Base-by-base conservation (phyloP, 2,113 vertebrate genomes). In the Corythornis madagascariensis region DNA sequence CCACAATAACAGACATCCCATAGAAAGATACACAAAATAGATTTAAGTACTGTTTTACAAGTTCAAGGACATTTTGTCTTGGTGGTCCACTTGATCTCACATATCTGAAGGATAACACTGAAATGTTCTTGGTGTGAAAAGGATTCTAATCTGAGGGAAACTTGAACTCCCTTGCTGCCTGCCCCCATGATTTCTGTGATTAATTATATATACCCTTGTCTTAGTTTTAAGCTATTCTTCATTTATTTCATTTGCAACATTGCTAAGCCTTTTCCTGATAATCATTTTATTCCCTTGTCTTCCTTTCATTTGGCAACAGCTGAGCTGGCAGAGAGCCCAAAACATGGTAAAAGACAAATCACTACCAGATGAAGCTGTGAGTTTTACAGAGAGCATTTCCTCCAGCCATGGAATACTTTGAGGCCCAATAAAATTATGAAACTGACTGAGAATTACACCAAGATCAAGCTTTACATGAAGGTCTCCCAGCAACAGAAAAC, bases 311-410 rank as follows among this genome's bases (percentile, higher is more conserved):
- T 97, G 94, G 97, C 97, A 98, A 96, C 96, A 96, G 96, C 96
- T 97, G 95, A 96, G 86, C 96, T 97, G 97, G 98, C 97, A 96
- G 69, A 80, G 74, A 97, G 97, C 98, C 98, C 88, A 93, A 97
- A 97, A 94, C 97, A 97, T 86, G 94, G 92, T 92, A 95, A 97
- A 96, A 94, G 97, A 98, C 98, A 98, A 98, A 98, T 98, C 97
- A 98, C 97, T 98, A 97, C 97, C 98, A 98, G 97, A 98, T 98
- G 98, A 98, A 97, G 92, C 94, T 90, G 56, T 43, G 87, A 91
- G 94, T 95, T 97, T 96, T 95, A 97, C 96, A 96, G 2, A 66
- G 86, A 97, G 89, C 80, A 88, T 96, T 97, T 98, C 97, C 97
- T 98, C 89, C 90, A 92, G 92, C 84, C 86, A 89, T 85, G 81